Percentiles rank a stretch among this genome's conserved stretches.
phyloP scores from a whole-genome alignment of 2,888 invertebrate species.

The Drosophila fungiperda region DNA sequence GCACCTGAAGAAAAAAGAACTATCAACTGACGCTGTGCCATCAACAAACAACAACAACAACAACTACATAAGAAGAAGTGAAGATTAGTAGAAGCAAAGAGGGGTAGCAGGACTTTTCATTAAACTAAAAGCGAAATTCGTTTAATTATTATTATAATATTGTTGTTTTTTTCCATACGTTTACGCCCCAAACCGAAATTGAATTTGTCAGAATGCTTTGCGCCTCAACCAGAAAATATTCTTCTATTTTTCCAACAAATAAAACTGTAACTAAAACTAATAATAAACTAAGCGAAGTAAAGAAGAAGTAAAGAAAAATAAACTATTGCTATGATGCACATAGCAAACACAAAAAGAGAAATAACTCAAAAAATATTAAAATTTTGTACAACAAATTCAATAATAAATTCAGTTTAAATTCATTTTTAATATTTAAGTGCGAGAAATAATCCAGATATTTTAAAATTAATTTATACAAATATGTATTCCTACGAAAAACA shows the following conservation, averaged over 20 bases:
- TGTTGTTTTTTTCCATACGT: slow-evolving; percentile 44
- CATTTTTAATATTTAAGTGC: slow-evolving; percentile 33
- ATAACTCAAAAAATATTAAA: slow-evolving; percentile 22
- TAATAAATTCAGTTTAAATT: slow-evolving; percentile 25
- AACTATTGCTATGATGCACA: slow-evolving; percentile 33
- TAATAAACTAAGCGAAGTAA: slow-evolving; percentile 23
- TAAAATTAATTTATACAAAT: slow-evolving; percentile 57
- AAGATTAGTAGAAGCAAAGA: slow-evolving; percentile 36
- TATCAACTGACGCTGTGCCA: slow-evolving; percentile 78
- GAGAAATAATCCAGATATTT: slow-evolving; percentile 53
- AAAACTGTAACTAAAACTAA: slow-evolving; percentile 53
- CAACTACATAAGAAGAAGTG: slow-evolving; percentile 43
- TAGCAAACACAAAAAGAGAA: slow-evolving; percentile 23
- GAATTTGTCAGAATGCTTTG: slow-evolving; percentile 68
- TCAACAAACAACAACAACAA: slow-evolving; percentile 60
- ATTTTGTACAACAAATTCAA: slow-evolving; percentile 15
- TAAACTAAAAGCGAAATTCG: slow-evolving; percentile 23
- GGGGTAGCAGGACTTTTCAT: slow-evolving; percentile 29
- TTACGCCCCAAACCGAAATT: slow-evolving; percentile 63
- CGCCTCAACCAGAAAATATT: slow-evolving; percentile 49
- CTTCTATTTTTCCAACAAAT: slow-evolving; percentile 72
- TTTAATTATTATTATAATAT: slow-evolving; percentile 37
- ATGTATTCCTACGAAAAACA: slow-evolving; percentile 65
- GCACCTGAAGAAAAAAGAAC: slow-evolving; percentile 70
- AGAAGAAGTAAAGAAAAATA: slow-evolving; percentile 12